Evolutionary conservation across 2,113 vertebrate species (phyloP).

Genomic region (Hepsetus odoe): DNA sequence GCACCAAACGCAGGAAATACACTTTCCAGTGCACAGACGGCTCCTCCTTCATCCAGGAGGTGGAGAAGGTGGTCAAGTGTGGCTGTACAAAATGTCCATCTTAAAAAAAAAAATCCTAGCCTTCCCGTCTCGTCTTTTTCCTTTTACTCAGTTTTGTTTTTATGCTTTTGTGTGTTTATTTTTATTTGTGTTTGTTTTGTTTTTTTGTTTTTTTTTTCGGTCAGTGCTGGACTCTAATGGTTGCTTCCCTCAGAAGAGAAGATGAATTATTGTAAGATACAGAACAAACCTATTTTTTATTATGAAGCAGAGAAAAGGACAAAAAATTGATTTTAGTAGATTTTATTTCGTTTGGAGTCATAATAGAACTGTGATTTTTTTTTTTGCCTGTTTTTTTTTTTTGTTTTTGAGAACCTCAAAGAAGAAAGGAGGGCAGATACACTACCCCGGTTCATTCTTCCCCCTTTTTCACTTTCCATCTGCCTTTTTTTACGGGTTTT

Average conservation of each 20-base stretch:
- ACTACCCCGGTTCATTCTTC: neutral
- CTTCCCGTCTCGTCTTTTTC: constrained; percentile 46
- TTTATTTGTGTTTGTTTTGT: constrained; percentile 52
- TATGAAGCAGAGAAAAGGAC: constrained; percentile 87
- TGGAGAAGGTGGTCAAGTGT: constrained; percentile 97
- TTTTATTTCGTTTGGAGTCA: constrained; percentile 71
- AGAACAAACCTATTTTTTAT: constrained; percentile 99
- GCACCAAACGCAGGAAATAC: constrained; percentile 98
- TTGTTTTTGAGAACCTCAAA: constrained; percentile 22
- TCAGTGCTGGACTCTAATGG: constrained; percentile 85
- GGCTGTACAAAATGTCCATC: constrained; percentile 90
- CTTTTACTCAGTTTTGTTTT: constrained; percentile 39
- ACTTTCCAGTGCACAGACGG: constrained; percentile 97
- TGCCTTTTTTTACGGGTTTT: constrained; percentile 55
- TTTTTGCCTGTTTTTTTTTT: constrained; percentile 28
- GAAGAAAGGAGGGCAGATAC: constrained; percentile 41
- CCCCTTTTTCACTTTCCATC: constrained; percentile 49
- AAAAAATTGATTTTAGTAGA: constrained; percentile 77
- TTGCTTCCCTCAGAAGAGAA: constrained; percentile 92
- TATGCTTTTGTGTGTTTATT: too few relatives aligned
- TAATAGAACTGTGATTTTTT: constrained; percentile 52
- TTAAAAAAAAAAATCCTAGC: constrained; percentile 58
- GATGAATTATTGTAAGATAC: constrained; percentile 99
- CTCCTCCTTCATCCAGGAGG: constrained; percentile 94
- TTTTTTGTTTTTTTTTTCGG: constrained; percentile 70